These are phyloP conservation scores for Bothrops jararaca DNA, from an alignment of 2,113 vertebrate species.

Conservation along the genomic window DNA sequence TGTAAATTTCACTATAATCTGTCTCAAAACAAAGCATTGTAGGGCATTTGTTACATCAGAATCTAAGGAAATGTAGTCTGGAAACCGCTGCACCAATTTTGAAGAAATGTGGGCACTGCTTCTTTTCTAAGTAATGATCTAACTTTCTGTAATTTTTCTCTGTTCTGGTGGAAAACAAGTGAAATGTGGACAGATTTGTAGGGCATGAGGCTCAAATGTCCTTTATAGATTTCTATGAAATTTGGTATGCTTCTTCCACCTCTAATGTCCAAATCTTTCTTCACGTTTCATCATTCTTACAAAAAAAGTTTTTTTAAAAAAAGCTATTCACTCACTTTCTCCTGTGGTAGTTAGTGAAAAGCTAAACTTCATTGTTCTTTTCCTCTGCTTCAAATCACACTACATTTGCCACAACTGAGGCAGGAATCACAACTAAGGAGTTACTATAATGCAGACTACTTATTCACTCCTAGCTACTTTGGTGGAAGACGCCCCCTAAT, in stretches of 20 bases:
- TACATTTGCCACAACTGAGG: neutral
- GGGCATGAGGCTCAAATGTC: neutral
- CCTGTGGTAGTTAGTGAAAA: neutral
- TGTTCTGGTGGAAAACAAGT: neutral
- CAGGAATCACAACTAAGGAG: neutral
- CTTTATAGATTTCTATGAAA: neutral
- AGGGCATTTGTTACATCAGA: neutral
- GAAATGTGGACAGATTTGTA: neutral
- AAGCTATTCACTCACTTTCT: neutral
- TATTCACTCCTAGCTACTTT: neutral
- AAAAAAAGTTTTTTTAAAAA: neutral
- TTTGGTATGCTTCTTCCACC: neutral
- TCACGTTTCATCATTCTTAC: neutral
- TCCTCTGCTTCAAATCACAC: neutral
- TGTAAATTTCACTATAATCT: neutral
- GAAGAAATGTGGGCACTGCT: neutral
- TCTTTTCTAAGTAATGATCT: neutral
- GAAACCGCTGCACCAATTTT: neutral
- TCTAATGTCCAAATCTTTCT: neutral
- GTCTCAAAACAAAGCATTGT: neutral
- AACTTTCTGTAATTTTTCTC: neutral
- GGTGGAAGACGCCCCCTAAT: neutral
- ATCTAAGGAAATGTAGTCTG: neutral
- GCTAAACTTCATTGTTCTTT: neutral
- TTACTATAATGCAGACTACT: neutral